Conservation (phyloP, 2,113 vertebrate species). For the Nymphicus hollandicus region DNA sequence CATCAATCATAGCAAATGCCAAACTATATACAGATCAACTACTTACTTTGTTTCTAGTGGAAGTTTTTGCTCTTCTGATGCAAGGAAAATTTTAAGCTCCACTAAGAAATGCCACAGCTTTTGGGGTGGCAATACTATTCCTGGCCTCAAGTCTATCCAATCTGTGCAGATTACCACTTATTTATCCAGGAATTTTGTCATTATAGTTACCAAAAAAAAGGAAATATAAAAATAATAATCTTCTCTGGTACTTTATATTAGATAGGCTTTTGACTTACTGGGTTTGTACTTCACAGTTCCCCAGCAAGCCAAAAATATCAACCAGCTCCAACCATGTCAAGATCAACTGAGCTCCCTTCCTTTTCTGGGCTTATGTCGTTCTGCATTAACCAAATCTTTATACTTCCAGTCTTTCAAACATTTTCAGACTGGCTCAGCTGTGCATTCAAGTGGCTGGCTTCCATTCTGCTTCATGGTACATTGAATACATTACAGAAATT, state of each 20-base stretch:
- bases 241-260: neutral
- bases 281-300: neutral
- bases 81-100: neutral
- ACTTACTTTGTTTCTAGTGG: neutral
- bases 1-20: neutral
- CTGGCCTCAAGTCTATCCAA: neutral
- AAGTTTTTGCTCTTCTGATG: neutral
- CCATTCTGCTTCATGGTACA: neutral
- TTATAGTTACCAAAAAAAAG: neutral
- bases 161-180: neutral
- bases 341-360: neutral
- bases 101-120: neutral
- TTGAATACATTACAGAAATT: neutral
- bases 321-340: neutral
- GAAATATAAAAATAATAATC: neutral
- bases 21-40: fast-evolving
- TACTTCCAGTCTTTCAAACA: neutral
- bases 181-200: neutral
- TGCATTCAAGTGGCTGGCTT: neutral
- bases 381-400: neutral
- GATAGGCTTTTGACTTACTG: neutral
- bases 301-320: neutral
- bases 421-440: neutral
- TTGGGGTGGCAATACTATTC: neutral
- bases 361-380: neutral